Percentiles rank a stretch among this genome's conserved stretches.
phyloP scores from a whole-genome alignment of 2,888 invertebrate species.

The Malthinus flaveolus region DNA sequence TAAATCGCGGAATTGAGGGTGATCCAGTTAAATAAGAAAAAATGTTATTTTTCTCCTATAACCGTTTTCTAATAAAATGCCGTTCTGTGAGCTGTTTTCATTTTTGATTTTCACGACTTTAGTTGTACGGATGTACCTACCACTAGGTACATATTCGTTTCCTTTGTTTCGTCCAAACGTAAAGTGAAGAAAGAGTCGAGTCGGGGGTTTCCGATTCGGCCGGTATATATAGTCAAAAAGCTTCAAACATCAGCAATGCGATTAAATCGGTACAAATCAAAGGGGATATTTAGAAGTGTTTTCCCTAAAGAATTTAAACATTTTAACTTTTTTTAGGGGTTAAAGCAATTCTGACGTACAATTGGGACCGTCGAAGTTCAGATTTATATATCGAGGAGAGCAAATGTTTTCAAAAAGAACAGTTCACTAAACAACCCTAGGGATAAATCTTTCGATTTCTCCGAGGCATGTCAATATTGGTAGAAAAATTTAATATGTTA shows the following conservation, averaged over 20 bases:
- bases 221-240: too few relatives aligned
- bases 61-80: too few relatives aligned
- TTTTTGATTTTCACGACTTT: too few relatives aligned
- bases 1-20: too few relatives aligned
- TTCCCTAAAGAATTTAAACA: conserved; percentile 55
- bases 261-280: conserved; percentile 38
- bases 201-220: too few relatives aligned
- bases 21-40: too few relatives aligned
- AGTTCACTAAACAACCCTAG: conserved; percentile 42
- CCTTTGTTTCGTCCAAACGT: too few relatives aligned
- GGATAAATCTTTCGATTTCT: conserved; percentile 40
- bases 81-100: too few relatives aligned
- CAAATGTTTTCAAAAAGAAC: conserved; percentile 47
- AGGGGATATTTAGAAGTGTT: conserved; percentile 36
- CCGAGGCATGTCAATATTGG: conserved; percentile 39
- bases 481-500: conserved; percentile 40
- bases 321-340: conserved; percentile 51
- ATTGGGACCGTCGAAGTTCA: conserved; percentile 45
- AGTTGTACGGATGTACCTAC: too few relatives aligned
- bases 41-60: too few relatives aligned
- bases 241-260: conserved; percentile 15
- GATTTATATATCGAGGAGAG: conserved; percentile 47
- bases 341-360: conserved; percentile 38
- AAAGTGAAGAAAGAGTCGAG: too few relatives aligned
- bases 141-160: too few relatives aligned